Base-by-base conservation (phyloP, 2,113 vertebrate genomes). In the Coryphaenoides rupestris region DNA sequence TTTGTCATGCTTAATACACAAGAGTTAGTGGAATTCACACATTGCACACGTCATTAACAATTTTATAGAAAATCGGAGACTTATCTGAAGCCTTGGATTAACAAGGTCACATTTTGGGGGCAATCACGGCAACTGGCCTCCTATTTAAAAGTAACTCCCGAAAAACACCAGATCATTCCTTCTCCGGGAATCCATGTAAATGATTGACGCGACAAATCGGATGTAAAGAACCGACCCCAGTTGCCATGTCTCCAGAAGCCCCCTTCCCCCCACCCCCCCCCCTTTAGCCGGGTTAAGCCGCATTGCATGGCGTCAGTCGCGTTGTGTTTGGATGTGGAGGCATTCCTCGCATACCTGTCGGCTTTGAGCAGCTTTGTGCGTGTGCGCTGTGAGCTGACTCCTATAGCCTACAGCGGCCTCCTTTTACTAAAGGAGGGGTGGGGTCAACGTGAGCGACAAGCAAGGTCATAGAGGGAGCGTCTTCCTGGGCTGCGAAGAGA, bases 261-360 rank as follows among this genome's bases (percentile, higher is more conserved):
- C 47, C 47, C 7, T 4, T 15, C 1, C 9, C 9, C 4, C 47
- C 47, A 13, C 7, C 15, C 47, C 1, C 9, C 9, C 33, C 33
- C 5, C 15, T n/a, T 50, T 50, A 50, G 47, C 17, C 10, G 15
- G 72, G 72, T 56, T 58, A 59, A 72, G 74, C 76, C 80, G 75
- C 63, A 74, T 77, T 62, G 73, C 57, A 65, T 16, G 78, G 74
- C 68, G 72, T 63, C 74, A 84, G 79, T 86, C 75, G 78, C 75
- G 79, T 84, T 86, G 86, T 60, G 73, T 87, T 89, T 87, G 81
- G 76, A 85, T 55, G 76, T 77, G 84, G 80, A 86, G 74, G 84
- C 80, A 87, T 88, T 88, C 87, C 86, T 82, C 81, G 78, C 85
- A 88, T 87, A 90, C 86, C 88, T 88, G 86, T 81, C 81, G 86